These are phyloP conservation scores for Aepyceros melampus DNA, from an alignment of 2,113 vertebrate species.

Conservation along the genomic window DNA sequence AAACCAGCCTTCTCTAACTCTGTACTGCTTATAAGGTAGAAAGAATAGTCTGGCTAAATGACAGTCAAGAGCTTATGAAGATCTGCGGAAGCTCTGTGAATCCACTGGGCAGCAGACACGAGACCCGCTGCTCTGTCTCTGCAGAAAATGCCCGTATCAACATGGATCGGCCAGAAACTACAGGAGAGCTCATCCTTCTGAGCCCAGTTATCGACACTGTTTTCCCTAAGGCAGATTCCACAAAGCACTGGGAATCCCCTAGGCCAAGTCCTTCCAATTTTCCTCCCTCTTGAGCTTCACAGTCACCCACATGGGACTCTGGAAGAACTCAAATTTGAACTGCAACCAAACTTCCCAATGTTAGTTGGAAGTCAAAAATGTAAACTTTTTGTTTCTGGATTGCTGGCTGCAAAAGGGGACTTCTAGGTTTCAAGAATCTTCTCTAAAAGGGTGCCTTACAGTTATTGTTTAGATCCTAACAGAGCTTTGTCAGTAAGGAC, in stretches of 20 bases:
- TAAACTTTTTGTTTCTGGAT: not conserved
- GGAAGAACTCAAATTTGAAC: not conserved
- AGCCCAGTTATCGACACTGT: not conserved
- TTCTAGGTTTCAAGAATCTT: not conserved
- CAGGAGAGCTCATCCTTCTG: not conserved
- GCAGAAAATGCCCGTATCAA: not conserved
- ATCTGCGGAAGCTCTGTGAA: not conserved
- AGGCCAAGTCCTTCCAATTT: not conserved
- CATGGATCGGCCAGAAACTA: not conserved
- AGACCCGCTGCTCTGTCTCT: not conserved
- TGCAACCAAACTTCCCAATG: not conserved
- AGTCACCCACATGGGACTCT: not conserved
- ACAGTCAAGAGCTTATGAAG: not conserved
- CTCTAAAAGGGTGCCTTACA: not conserved
- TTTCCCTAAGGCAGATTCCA: not conserved
- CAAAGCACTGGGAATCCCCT: not conserved
- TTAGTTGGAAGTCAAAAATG: not conserved
- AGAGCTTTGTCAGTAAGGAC: not conserved
- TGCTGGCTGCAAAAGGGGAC: not conserved
- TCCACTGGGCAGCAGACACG: fast-evolving
- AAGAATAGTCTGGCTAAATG: not conserved
- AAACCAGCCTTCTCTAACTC: not conserved
- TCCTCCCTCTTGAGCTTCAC: not conserved
- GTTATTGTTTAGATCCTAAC: not conserved
- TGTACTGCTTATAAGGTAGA: not conserved